These are phyloP conservation scores for Chaitophorus viminalis DNA, from an alignment of 2,888 invertebrate genomes.

Conservation along the genomic window DNA sequence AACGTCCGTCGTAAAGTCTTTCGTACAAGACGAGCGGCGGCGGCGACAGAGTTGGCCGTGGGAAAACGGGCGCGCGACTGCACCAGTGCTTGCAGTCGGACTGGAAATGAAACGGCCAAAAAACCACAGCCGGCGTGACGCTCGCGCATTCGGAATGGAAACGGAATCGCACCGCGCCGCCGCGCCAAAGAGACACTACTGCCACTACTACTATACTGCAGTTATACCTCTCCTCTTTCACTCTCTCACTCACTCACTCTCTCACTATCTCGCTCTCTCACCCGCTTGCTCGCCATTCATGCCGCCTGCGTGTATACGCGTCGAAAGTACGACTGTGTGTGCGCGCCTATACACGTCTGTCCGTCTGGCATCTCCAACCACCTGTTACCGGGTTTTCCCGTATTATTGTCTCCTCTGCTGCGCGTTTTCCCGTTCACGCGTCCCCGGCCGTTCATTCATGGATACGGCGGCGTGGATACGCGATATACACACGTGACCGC, in stretches of 20 bases:
- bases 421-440: slow-evolving; percentile 40
- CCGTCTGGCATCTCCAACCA: slow-evolving; percentile 44
- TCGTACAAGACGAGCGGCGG: background rate
- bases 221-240: background rate
- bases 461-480: no score
- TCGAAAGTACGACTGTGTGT: slow-evolving; percentile 2
- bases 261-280: background rate
- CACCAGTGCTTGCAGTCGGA: slow-evolving; percentile 44
- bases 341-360: no score
- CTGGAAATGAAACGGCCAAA: slow-evolving; percentile 31
- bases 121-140: slow-evolving; percentile 50
- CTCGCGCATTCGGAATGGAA: slow-evolving; percentile 54
- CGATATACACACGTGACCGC: background rate
- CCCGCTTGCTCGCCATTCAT: slow-evolving; percentile 46
- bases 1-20: no score
- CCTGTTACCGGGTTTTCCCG: slow-evolving; percentile 34
- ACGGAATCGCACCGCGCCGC: slow-evolving; percentile 53
- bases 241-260: background rate
- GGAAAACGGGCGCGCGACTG: slow-evolving; percentile 23
- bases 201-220: background rate
- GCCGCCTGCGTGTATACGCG: no score
- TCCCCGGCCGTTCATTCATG: slow-evolving; percentile 16
- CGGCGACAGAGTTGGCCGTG: background rate
- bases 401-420: background rate
- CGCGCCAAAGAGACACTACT: slow-evolving; percentile 22